These are phyloP conservation scores for Amyelois transitella DNA, from an alignment of 1,140 invertebrate species.

Conservation along the genomic window DNA sequence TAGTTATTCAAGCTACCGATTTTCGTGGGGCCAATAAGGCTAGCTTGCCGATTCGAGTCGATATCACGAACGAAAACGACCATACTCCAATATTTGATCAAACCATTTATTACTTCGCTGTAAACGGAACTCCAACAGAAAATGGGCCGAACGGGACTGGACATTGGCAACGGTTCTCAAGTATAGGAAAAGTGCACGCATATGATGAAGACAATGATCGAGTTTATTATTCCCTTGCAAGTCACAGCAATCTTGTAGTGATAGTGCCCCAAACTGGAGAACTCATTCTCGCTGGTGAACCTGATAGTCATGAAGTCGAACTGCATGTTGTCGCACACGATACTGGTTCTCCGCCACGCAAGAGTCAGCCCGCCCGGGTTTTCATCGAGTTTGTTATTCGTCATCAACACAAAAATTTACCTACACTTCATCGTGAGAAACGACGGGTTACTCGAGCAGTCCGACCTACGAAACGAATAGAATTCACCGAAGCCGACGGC, in stretches of 20 bases:
- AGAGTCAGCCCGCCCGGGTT: constrained; percentile 82
- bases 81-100: constrained; percentile 89
- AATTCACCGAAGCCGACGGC: constrained; percentile 93
- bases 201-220: constrained; percentile 91
- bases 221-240: constrained; percentile 87
- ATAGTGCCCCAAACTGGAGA: constrained; percentile 95
- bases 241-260: constrained; percentile 85
- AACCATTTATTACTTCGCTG: constrained; percentile 85
- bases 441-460: constrained; percentile 90
- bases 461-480: constrained; percentile 92
- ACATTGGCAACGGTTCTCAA: constrained; percentile 83
- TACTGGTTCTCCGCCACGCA: constrained; percentile 80
- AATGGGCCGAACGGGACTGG: constrained; percentile 73
- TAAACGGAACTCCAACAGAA: constrained; percentile 76
- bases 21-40: constrained; percentile 83
- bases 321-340: constrained; percentile 88
- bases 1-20: constrained; percentile 85
- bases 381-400: constrained; percentile 83
- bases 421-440: constrained; percentile 81
- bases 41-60: constrained; percentile 81
- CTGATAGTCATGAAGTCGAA: constrained; percentile 80
- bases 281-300: constrained; percentile 85
- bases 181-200: constrained; percentile 87
- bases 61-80: constrained; percentile 91
- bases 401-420: constrained; percentile 72